Evolutionary conservation across 2,888 invertebrate genomes (phyloP), one percentile per base, ranked within the genome.

Genomic region (Thysanoteuthis rhombus): DNA sequence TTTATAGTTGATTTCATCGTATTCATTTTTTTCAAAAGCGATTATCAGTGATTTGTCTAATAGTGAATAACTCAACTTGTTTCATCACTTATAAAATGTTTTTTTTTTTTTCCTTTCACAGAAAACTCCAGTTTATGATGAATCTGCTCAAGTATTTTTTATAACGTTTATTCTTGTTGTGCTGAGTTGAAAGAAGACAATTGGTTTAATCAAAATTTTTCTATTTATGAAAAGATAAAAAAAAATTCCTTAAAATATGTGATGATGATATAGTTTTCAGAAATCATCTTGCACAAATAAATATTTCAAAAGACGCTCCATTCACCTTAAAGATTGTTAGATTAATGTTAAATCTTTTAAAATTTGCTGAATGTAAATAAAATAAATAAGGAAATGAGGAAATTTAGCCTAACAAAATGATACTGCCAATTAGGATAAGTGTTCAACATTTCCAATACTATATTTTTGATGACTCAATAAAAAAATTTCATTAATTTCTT

Each of bases 391-490:
- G 22, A 38, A 90, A 90, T 90, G 42, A 42, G 42, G 42, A 42
- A 42, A 42, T 42, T 42, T 42, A 42, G 42, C 42, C 16, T 42
- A 42, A 42, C 42, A 42, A 42, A 42, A 42, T 42, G n/a, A n/a
- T n/a, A n/a, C n/a, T n/a, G 16, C 42, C 16, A 42, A 42, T 42
- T 16, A 42, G 22, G 28, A 90, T 39, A 4, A 39, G 90, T 22
- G 28, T 90, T 39, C 25, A 40, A 90, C 28, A 40, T 90, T 39
- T 90, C 0, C 38, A 39, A 40, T 5, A 38, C 8, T 75, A 75
- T 75, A n/a, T 75, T 75, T n/a, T 75, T 75, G 75, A n/a, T n/a
- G 75, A 75, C n/a, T 75, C 75, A 75, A n/a, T 75, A 75, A 90
- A 75, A 90, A 42, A 91, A 38, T 91, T 25, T 91, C 32, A 36